Base-by-base conservation (phyloP, 2,797 vertebrate genomes). In the Diceros bicornis region DNA sequence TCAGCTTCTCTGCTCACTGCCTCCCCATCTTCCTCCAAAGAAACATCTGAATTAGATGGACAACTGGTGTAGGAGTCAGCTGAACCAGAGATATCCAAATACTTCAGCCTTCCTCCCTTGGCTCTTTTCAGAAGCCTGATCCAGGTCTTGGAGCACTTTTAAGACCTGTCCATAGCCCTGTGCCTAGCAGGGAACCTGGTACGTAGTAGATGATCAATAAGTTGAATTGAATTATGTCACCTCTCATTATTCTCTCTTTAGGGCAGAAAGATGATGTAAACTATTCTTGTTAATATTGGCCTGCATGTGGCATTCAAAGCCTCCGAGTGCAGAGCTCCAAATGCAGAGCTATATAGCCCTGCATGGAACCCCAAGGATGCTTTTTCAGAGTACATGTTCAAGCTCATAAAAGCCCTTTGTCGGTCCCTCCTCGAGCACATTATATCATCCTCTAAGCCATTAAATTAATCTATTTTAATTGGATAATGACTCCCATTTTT, bases 11-110 rank as follows among this genome's bases (percentile, higher is more conserved):
- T 99, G 97, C 99, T 99, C 96, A 99, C 99, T 98, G 99, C 99
- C 99, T 99, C 99, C 98, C 99, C 99, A 98, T 99, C 99, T 99
- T 99, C 99, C 99, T 99, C 99, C 99, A 99, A 99, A 99, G 99
- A 99, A 98, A 99, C 99, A 99, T 99, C 99, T 96, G 99, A 99
- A 99, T 99, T 99, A 89, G 99, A 99, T 98, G 99, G 99, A 99
- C 99, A 99, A 99, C 99, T 99, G 98, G 99, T 99, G 98, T 99
- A 99, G 98, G 99, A 99, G 99, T 99, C 99, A 98, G 99, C 99
- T 98, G 99, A 99, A 99, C 99, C 99, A 99, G 99, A 99, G 98
- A 99, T 99, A 98, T 99, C 99, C 89, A 99, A 99, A 99, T 98
- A 99, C 99, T 99, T 99, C 99, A 99, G 99, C 96, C 99, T 99